Percentiles rank a stretch among this genome's conserved stretches.
These are phyloP conservation scores for Helobdella robusta DNA, from an alignment of 2,888 invertebrate genomes.

Conservation along the genomic window DNA sequence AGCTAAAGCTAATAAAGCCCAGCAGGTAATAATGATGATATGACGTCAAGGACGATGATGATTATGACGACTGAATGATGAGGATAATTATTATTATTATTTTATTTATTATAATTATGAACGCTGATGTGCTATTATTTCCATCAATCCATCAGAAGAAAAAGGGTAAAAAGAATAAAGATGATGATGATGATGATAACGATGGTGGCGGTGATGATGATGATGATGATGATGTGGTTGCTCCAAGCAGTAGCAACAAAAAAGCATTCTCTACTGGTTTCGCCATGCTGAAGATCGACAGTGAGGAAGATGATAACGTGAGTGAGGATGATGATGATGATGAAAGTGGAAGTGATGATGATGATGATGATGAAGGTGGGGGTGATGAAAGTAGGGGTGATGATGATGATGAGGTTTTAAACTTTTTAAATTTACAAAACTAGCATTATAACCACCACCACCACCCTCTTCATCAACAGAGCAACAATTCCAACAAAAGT, in stretches of 20 bases:
- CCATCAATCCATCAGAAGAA: too few relatives aligned
- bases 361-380: too few relatives aligned
- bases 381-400: too few relatives aligned
- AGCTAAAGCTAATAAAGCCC: too few relatives aligned
- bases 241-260: conserved; percentile 6
- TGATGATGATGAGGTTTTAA: conserved; percentile 1
- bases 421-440: background rate
- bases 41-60: background rate
- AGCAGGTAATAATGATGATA: background rate
- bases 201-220: conserved; percentile 34
- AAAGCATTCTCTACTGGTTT: conserved; percentile 27
- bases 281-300: conserved; percentile 14
- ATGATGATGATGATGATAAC: conserved; percentile 20
- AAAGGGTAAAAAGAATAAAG: background rate
- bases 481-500: too few relatives aligned
- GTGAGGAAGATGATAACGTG: background rate
- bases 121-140: too few relatives aligned
- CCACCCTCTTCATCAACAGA: background rate
- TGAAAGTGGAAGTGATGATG: too few relatives aligned
- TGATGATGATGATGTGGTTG: conserved; percentile 67
- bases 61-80: background rate
- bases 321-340: too few relatives aligned
- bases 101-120: background rate
- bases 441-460: background rate
- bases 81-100: background rate